These are phyloP conservation scores for Paelopatides confundens DNA, from an alignment of 53 echinoderm and acorn worm species.

Conservation along the genomic window DNA sequence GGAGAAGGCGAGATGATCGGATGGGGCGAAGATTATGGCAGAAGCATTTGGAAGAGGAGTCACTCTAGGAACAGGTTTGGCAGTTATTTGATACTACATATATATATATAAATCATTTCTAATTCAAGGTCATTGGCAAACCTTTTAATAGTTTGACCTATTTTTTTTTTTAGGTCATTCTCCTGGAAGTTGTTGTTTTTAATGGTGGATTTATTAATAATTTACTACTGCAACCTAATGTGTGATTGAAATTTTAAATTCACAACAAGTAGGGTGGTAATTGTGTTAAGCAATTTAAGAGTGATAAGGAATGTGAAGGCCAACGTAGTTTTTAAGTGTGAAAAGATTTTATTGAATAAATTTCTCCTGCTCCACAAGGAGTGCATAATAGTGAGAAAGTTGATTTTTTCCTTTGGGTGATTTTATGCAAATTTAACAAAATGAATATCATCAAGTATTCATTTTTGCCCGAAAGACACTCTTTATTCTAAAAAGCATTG, in stretches of 20 bases:
- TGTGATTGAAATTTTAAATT: background rate
- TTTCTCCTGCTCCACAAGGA: background rate
- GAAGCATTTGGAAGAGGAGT: constrained; percentile 47
- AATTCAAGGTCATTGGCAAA: background rate
- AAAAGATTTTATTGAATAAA: background rate
- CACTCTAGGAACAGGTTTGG: constrained; percentile 40
- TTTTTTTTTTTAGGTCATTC: background rate
- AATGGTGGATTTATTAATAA: background rate
- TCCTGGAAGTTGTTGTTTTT: background rate
- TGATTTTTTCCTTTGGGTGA: background rate
- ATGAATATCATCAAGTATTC: background rate
- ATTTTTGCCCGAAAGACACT: background rate
- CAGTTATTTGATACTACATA: constrained; percentile 1
- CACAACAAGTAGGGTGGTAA: background rate
- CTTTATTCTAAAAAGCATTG: background rate
- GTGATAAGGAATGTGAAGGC: background rate
- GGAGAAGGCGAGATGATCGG: constrained; percentile 36
- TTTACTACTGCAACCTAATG: background rate
- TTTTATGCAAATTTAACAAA: background rate
- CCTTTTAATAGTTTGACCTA: background rate
- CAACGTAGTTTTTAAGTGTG: background rate
- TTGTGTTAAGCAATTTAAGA: constrained; percentile 3
- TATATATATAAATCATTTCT: background rate
- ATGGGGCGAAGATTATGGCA: constrained; percentile 42
- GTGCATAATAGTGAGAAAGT: background rate